phyloP scores from a whole-genome alignment of 2,113 vertebrate species.

The Pterocles orientalis region DNA sequence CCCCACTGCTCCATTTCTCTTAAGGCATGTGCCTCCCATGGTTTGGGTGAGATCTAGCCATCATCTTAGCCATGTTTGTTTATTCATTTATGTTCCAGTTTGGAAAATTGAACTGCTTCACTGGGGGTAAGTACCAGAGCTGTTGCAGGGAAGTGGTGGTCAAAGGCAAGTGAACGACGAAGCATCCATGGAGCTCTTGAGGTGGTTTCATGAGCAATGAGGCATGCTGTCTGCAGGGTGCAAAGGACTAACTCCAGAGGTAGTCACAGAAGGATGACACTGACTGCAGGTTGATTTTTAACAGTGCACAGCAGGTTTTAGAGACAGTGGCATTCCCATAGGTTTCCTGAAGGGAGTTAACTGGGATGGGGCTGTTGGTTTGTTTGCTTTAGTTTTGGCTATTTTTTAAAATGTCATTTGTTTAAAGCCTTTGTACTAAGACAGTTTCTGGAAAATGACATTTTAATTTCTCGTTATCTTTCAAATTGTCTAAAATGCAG shows the following conservation, averaged over 20 bases:
- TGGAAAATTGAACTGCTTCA: neutral
- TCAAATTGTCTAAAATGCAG: neutral
- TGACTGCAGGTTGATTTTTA: neutral
- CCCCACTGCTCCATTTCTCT: neutral
- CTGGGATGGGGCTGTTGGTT: neutral
- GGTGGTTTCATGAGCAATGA: neutral
- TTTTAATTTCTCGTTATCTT: neutral
- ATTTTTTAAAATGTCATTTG: fast-evolving
- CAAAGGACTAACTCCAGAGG: neutral
- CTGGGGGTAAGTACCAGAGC: neutral
- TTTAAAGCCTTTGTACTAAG: neutral
- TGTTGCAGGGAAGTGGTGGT: neutral
- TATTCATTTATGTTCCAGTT: neutral
- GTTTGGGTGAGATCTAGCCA: neutral
- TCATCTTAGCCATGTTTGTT: neutral
- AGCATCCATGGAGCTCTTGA: neutral
- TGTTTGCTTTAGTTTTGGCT: neutral
- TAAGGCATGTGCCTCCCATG: fast-evolving
- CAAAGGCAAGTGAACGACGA: neutral
- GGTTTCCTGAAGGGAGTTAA: neutral
- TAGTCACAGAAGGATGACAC: neutral
- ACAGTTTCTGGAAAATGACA: neutral
- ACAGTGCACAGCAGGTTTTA: fast-evolving
- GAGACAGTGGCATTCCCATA: fast-evolving
- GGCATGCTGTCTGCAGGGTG: neutral